A percentile compares a stretch with the other conserved stretches of the same genome.
Conservation (phyloP, 1,140 invertebrate genomes). For the Ericerus pela region DNA sequence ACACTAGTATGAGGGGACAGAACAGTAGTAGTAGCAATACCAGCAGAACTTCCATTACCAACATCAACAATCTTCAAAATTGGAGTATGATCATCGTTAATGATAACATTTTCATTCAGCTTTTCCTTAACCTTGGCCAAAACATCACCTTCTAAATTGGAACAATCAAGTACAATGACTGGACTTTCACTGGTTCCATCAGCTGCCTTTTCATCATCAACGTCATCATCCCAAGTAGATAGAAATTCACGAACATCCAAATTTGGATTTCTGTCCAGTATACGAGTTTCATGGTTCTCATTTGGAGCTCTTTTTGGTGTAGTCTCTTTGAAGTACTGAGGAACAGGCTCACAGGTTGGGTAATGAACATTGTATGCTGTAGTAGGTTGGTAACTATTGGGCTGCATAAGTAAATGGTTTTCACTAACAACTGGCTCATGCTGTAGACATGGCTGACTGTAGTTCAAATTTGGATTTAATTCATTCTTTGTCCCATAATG, state of each 20-base stretch:
- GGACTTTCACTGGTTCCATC: conserved; percentile 10
- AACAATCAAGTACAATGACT: conserved; percentile 18
- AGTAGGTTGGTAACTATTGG: conserved; percentile 5
- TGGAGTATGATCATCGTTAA: not conserved
- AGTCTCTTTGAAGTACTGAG: not conserved
- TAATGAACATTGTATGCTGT: not conserved
- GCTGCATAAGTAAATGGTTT: not conserved
- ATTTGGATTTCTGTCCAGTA: conserved; percentile 13
- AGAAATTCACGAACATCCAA: conserved; percentile 18
- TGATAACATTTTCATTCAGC: conserved; percentile 12
- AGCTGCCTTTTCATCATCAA: conserved; percentile 15
- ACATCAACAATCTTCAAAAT: not conserved
- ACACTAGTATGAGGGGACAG: not conserved
- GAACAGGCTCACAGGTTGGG: not conserved
- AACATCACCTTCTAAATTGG: conserved; percentile 16
- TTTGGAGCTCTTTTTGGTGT: not conserved
- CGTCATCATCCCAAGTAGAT: conserved; percentile 18
- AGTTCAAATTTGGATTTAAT: too few relatives aligned
- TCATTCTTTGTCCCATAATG: not conserved
- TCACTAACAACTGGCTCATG: too few relatives aligned
- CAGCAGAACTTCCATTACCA: too few relatives aligned
- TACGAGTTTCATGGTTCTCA: not conserved
- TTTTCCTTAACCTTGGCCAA: conserved; percentile 19
- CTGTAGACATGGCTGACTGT: too few relatives aligned
- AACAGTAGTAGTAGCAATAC: too few relatives aligned